Percentiles rank a stretch among this genome's conserved stretches.
These are phyloP conservation scores for Trochalopteron elliotii DNA, from an alignment of 2,113 vertebrate species.

Conservation along the genomic window DNA sequence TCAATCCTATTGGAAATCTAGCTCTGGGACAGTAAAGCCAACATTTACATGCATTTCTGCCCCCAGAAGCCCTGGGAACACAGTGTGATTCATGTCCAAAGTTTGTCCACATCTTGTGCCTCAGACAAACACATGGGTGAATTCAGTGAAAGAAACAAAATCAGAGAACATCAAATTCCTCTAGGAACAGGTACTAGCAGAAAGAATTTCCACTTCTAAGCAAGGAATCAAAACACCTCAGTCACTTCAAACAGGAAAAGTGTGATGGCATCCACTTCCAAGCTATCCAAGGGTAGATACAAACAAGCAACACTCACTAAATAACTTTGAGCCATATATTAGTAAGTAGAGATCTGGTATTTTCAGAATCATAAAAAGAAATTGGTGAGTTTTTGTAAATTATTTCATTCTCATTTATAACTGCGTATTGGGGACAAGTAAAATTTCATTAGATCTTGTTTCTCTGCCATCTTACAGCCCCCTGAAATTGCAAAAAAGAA, in stretches of 20 bases:
- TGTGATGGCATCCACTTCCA: fast-evolving
- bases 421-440: background rate
- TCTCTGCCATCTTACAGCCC: background rate
- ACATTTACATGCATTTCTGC: background rate
- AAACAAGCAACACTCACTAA: background rate
- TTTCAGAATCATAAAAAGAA: background rate
- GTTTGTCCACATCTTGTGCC: background rate
- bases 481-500: background rate
- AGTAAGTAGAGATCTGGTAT: background rate
- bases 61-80: background rate
- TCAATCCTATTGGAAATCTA: background rate
- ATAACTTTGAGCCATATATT: background rate
- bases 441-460: background rate
- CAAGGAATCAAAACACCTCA: background rate
- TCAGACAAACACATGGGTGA: background rate
- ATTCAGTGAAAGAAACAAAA: background rate
- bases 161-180: background rate
- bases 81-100: background rate
- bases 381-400: background rate
- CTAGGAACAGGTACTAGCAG: background rate
- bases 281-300: background rate
- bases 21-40: background rate
- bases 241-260: background rate
- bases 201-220: background rate
- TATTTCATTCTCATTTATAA: background rate